Percentiles rank a stretch among this genome's conserved stretches.
phyloP scores from a whole-genome alignment of 1,140 invertebrate genomes.

The Wiebesia pumilae region DNA sequence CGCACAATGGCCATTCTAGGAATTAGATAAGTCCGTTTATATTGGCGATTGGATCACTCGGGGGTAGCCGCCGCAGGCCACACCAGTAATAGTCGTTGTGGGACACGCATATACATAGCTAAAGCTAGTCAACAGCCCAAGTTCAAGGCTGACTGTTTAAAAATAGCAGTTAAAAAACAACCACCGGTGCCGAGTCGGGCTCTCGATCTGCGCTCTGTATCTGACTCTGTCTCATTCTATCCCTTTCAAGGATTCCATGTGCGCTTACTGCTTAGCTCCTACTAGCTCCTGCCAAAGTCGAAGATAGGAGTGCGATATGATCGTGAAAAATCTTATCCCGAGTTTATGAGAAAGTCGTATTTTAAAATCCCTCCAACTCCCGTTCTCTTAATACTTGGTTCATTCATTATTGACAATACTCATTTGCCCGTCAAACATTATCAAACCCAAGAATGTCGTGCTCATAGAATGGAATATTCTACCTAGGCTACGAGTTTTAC shows the following conservation, averaged over 20 bases:
- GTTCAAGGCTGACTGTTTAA: slow-evolving; percentile 39
- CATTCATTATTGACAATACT: no score
- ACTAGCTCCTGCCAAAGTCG: no score
- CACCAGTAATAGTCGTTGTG: background rate
- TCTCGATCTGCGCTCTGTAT: background rate
- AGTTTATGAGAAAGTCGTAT: no score
- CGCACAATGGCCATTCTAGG: slow-evolving; percentile 54
- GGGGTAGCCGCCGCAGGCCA: background rate
- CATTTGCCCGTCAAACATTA: no score
- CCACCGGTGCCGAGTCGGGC: background rate
- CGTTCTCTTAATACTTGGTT: no score
- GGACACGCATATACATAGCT: background rate
- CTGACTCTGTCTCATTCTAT: background rate
- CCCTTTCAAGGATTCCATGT: background rate
- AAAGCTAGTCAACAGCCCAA: background rate
- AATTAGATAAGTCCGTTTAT: slow-evolving; percentile 63
- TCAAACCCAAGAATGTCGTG: no score
- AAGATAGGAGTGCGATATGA: no score
- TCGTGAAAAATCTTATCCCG: no score
- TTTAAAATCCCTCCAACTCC: no score
- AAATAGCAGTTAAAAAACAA: slow-evolving; percentile 43
- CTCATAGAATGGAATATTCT: no score
- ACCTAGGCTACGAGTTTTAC: no score
- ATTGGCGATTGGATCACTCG: slow-evolving; percentile 61
- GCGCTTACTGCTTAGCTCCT: background rate